Conservation (phyloP, 2,797 vertebrate genomes). For the Etheostoma nigrum region DNA sequence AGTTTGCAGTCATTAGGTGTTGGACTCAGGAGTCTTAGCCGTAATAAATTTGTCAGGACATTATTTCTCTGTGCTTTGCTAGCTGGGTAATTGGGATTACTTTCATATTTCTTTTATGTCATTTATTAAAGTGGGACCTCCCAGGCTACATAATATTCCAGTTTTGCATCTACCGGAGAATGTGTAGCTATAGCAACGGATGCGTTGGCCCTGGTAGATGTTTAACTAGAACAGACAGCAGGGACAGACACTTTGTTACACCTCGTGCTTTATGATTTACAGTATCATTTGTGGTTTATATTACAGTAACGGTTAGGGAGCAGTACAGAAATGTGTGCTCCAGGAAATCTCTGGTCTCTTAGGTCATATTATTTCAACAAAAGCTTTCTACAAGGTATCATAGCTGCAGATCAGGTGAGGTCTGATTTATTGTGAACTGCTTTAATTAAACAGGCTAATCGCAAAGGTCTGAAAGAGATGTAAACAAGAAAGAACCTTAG, state of each 20-base stretch:
- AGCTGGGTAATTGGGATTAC: conserved; percentile 56
- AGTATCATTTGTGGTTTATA: conserved; percentile 66
- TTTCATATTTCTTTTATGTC: conserved; percentile 56
- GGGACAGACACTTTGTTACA: conserved; percentile 79
- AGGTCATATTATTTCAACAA: conserved; percentile 38
- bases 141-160: conserved; percentile 67
- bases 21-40: conserved; percentile 50
- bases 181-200: conserved; percentile 79
- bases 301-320: conserved; percentile 66
- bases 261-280: conserved; percentile 75
- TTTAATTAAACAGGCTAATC: conserved; percentile 34
- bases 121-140: conserved; percentile 80
- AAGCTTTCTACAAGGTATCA: conserved; percentile 30
- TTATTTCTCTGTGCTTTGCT: conserved; percentile 55
- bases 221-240: conserved; percentile 81
- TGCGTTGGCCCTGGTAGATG: conserved; percentile 77
- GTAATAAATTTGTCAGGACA: conserved; percentile 60
- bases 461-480: conserved; percentile 31
- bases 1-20: conserved; percentile 39
- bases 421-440: conserved; percentile 28
- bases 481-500: conserved; percentile 20
- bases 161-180: conserved; percentile 67
- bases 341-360: conserved; percentile 46
- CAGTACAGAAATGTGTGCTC: conserved; percentile 54
- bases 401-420: conserved; percentile 26